These are phyloP conservation scores for Napeogenes inachia DNA, from an alignment of 2,888 invertebrate genomes.

Conservation along the genomic window DNA sequence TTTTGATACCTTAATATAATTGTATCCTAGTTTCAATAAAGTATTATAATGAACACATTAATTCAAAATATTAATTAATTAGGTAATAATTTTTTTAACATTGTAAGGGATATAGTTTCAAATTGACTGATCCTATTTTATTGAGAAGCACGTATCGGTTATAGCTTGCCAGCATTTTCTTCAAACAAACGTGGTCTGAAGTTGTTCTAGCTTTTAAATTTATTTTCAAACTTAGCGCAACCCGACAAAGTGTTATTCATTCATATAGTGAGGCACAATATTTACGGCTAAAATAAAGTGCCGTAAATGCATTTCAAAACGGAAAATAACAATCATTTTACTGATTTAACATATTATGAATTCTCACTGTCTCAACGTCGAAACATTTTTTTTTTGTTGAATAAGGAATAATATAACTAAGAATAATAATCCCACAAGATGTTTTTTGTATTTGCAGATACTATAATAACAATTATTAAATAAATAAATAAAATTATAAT, in stretches of 20 bases:
- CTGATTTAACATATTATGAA: neutral
- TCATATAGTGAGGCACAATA: conserved; percentile 30
- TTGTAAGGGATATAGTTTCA: neutral
- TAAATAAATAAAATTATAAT: too few species aligned
- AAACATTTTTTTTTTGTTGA: too few species aligned
- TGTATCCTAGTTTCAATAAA: too few species aligned
- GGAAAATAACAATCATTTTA: neutral
- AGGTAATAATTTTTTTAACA: too few species aligned
- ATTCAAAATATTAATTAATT: too few species aligned
- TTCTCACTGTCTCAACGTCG: too few species aligned
- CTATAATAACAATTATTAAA: too few species aligned
- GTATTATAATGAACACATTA: too few species aligned
- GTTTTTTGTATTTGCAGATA: too few species aligned
- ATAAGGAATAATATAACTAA: too few species aligned
- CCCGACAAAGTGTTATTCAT: conserved; percentile 49
- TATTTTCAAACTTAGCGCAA: conserved; percentile 54
- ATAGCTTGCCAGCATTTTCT: conserved; percentile 43
- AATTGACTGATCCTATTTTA: conserved; percentile 12
- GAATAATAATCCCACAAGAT: too few species aligned
- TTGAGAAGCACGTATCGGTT: conserved; percentile 44
- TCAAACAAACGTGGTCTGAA: conserved; percentile 50
- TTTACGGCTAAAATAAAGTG: conserved; percentile 14
- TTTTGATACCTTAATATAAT: too few species aligned
- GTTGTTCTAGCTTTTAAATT: conserved; percentile 55
- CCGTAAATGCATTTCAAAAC: neutral